A percentile compares a stretch with the other conserved stretches of the same genome.
Evolutionary conservation across 2,888 invertebrate species (phyloP).

Genomic region (Lydus trimaculatus): DNA sequence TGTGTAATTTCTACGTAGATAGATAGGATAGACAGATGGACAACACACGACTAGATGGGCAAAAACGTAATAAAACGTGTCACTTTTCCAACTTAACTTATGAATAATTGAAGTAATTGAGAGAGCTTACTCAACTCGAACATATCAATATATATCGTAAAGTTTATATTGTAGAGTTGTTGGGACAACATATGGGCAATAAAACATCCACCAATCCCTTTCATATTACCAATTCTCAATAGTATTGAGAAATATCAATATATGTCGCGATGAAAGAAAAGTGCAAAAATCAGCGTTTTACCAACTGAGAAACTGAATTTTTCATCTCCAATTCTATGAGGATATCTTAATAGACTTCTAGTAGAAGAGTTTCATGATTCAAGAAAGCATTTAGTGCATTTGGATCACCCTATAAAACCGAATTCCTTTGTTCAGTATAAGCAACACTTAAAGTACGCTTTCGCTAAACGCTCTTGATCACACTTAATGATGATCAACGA

Average conservation of each 20-base stretch:
- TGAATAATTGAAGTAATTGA: conserved; percentile 35
- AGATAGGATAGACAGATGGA: not conserved
- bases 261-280: too few relatives aligned
- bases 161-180: not conserved
- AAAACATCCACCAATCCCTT: not conserved
- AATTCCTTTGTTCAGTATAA: too few relatives aligned
- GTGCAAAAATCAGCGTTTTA: not conserved
- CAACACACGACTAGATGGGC: not conserved
- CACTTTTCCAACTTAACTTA: conserved; percentile 24
- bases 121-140: conserved; percentile 29
- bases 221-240: not conserved
- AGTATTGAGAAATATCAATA: not conserved
- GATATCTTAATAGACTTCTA: too few relatives aligned
- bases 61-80: not conserved
- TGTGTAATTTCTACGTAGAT: not conserved
- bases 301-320: not conserved
- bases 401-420: too few relatives aligned
- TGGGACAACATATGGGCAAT: conserved; percentile 24
- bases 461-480: too few relatives aligned
- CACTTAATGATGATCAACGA: too few relatives aligned
- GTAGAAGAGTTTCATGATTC: too few relatives aligned
- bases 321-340: too few relatives aligned
- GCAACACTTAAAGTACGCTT: too few relatives aligned
- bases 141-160: conserved; percentile 29
- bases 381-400: too few relatives aligned